phyloP scores from a whole-genome alignment of 1,140 invertebrate species.

The Carposina sasakii region DNA sequence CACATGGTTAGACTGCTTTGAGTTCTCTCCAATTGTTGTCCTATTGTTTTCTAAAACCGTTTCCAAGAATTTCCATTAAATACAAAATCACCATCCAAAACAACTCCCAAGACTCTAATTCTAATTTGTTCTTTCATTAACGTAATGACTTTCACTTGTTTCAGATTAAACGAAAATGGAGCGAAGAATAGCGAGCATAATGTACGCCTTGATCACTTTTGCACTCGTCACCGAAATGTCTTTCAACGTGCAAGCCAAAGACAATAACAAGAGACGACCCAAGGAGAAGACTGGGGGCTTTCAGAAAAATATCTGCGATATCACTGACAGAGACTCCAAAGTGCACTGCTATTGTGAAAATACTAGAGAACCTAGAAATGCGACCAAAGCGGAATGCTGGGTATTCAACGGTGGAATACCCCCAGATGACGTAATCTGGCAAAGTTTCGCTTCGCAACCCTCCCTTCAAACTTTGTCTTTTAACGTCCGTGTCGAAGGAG shows the following conservation, averaged over 20 bases:
- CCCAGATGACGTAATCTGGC: slow-evolving; percentile 79
- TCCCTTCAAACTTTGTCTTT: slow-evolving; percentile 79
- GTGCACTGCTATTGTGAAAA: slow-evolving; percentile 69
- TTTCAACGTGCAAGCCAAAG: slow-evolving; percentile 51
- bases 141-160: slow-evolving; percentile 44
- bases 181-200: slow-evolving; percentile 43
- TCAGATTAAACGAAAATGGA: slow-evolving; percentile 58
- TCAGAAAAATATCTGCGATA: slow-evolving; percentile 67
- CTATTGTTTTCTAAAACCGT: too few relatives aligned
- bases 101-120: slow-evolving; percentile 9
- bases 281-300: slow-evolving; percentile 61
- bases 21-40: too few relatives aligned
- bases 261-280: slow-evolving; percentile 52
- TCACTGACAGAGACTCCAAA: slow-evolving; percentile 63
- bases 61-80: too few relatives aligned
- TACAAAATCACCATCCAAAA: too few relatives aligned
- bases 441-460: slow-evolving; percentile 80
- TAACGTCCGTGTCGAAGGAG: slow-evolving; percentile 77
- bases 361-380: slow-evolving; percentile 55
- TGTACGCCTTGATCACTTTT: slow-evolving; percentile 56
- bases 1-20: too few relatives aligned
- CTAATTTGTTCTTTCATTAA: slow-evolving; percentile 9
- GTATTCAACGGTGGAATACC: slow-evolving; percentile 77
- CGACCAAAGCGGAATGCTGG: slow-evolving; percentile 74
- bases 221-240: slow-evolving; percentile 59